Evolutionary conservation across 35 echinoderm and acorn worm species (phyloP), one percentile per base, ranked within the genome.

Genomic region (Chiridota heheva): DNA sequence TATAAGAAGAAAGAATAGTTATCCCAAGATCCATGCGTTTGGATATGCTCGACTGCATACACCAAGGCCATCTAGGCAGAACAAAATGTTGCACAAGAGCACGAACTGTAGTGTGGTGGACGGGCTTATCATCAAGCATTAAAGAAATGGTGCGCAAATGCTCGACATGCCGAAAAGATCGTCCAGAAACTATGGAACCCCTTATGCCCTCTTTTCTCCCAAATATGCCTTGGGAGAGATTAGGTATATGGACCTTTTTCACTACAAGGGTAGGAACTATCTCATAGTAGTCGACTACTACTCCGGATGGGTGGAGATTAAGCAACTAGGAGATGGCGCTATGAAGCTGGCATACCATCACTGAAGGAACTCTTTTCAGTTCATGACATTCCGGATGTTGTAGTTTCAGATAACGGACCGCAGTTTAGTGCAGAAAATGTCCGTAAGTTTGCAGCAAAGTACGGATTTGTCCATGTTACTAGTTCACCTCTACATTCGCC

Each of bases 401-500:
- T 69, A 26, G n/a, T 82, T 30, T 82, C 60, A 37, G 79, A 82
- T 32, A 82, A 82, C 53, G 79, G 79, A 46, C 79, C 79, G 17
- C 79, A 82, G 62, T 82, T 49, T n/a, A 69, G 61, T 31, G 67
- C 79, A 33, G 60, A 40, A 4, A 30, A 82, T 15, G 67, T 68
- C 15, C 45, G 53, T 17, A 18, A 64, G 42, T 82, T 82, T 69
- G 63, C 79, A 31, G 6, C 32, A 48, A 31, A 20, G 2, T 69
- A 48, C 41, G 30, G 32, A 44, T 68, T 82, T 69, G 34, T 28
- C 44, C 61, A 68, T 36, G 41, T 82, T 15, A 81, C 60, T 3
- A 63, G 56, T 62, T 18, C 28, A 41, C 58, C 76, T 18, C 53
- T 63, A 28, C 63, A 40, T 37, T 58, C 57, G 31, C 76, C 59